Percentiles rank a stretch among this genome's conserved stretches.
These are phyloP conservation scores for Iguana delicatissima DNA, from an alignment of 2,797 vertebrate species.

Conservation along the genomic window DNA sequence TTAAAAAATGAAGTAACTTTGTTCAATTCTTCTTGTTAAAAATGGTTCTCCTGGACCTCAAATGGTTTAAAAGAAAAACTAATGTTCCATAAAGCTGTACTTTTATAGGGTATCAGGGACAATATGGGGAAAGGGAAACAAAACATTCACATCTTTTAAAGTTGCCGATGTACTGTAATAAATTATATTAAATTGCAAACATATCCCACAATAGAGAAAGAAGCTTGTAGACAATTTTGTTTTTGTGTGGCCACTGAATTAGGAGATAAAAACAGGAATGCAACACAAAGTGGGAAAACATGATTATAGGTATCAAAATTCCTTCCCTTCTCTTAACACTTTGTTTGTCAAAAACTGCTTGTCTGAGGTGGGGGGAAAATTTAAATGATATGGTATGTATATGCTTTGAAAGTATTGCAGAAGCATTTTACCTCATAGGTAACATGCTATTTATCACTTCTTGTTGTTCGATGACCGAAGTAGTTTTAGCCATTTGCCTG, in stretches of 20 bases:
- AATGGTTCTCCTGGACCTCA: too few relatives aligned
- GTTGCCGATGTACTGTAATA: constrained; percentile 46
- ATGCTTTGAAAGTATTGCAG: neutral
- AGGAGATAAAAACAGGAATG: constrained; percentile 58
- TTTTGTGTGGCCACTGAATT: constrained; percentile 43
- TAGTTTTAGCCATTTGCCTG: constrained; percentile 12
- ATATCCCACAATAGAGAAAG: constrained; percentile 44
- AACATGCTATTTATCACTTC: neutral
- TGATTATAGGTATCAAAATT: constrained; percentile 68
- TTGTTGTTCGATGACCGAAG: constrained; percentile 22
- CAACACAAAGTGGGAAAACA: constrained; percentile 43
- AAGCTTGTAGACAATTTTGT: constrained; percentile 52
- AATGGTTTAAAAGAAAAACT: neutral
- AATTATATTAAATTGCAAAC: neutral
- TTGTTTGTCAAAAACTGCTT: constrained; percentile 41
- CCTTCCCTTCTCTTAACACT: neutral
- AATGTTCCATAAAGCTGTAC: neutral
- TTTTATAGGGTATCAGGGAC: neutral
- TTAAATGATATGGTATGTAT: neutral
- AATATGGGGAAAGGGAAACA: neutral
- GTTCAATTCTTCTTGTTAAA: too few relatives aligned
- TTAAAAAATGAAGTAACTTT: too few relatives aligned
- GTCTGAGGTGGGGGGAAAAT: neutral
- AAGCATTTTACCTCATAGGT: constrained; percentile 17
- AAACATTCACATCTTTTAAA: constrained; percentile 41